Conservation (phyloP, 2,888 invertebrate species). For the Lasioglossum zephyrum region DNA sequence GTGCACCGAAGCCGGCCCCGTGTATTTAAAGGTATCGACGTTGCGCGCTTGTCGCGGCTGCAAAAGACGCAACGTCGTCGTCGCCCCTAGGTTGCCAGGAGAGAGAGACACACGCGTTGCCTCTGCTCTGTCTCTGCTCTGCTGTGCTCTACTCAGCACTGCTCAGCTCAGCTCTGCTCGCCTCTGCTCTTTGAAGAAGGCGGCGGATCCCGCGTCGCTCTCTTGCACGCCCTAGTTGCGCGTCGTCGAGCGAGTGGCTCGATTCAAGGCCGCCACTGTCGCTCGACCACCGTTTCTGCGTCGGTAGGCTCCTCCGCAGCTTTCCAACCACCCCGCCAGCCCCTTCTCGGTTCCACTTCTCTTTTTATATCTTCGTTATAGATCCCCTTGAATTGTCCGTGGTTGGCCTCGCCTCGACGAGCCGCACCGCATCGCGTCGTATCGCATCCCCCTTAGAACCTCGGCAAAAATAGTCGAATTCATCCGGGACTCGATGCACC, state of each 20-base stretch:
- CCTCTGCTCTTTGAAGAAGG: constrained; percentile 50
- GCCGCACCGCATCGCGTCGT: not conserved
- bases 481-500: not conserved
- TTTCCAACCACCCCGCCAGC: constrained; percentile 1
- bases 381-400: constrained; percentile 12
- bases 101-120: not conserved
- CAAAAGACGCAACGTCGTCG: constrained; percentile 47
- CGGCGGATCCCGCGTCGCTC: constrained; percentile 40
- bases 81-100: constrained; percentile 6
- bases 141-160: not conserved
- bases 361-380: constrained; percentile 15
- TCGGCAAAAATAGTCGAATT: not conserved
- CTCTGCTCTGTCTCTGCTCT: not conserved
- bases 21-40: constrained; percentile 63
- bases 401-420: not conserved
- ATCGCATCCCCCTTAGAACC: not conserved
- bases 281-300: constrained; percentile 54
- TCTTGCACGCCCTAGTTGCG: constrained; percentile 67
- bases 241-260: constrained; percentile 57
- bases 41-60: constrained; percentile 34
- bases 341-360: constrained; percentile 8
- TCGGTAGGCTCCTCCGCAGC: constrained; percentile 30
- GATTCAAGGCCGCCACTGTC: constrained; percentile 65
- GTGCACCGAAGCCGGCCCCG: constrained; percentile 25
- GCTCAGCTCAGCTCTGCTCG: not conserved